Evolutionary conservation across 1,140 invertebrate species (phyloP).

Genomic region (roundworm (Caenorhabditis elegans)): WBcel235 BX284603.4:4930501-4931000

Average conservation of each 20-base stretch:
- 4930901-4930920: slow-evolving; percentile 9
- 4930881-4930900: slow-evolving; percentile 33
- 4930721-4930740: neutral
- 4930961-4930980: slow-evolving; percentile 14
- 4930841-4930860: slow-evolving; percentile 48
- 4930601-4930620: no score
- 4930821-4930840: slow-evolving; percentile 28
- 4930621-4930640: no score
- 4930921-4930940: slow-evolving; percentile 42
- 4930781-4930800: slow-evolving; percentile 10
- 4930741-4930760: neutral
- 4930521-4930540: neutral
- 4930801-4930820: slow-evolving; percentile 15
- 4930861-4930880: slow-evolving; percentile 22
- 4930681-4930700: no score
- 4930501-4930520: neutral
- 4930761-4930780: neutral
- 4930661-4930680: no score
- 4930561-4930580: no score
- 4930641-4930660: no score
- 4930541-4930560: no score
- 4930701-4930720: neutral
- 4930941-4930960: neutral
- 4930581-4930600: no score
- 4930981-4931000: slow-evolving; percentile 42